Evolutionary conservation across 2,797 vertebrate genomes (phyloP).

Genomic region (Gastrophryne carolinensis): DNA sequence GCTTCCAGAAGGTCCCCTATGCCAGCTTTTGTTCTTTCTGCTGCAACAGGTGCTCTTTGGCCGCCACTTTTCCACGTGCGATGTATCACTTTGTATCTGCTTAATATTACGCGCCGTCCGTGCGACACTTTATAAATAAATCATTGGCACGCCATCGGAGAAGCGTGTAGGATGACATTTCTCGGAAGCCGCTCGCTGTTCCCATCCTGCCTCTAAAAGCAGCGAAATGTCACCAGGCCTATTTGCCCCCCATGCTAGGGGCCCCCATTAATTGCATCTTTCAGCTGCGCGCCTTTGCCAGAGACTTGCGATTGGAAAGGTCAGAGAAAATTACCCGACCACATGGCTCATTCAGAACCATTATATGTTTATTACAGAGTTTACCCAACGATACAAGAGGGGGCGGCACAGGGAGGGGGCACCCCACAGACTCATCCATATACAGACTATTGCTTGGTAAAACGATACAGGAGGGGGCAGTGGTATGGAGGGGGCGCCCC

Average conservation of each 20-base stretch:
- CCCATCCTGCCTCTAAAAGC: not conserved
- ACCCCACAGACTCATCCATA: constrained; percentile 4
- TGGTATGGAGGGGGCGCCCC: too few species aligned
- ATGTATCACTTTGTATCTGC: not conserved
- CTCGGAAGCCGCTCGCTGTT: not conserved
- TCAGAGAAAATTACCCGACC: constrained; percentile 12
- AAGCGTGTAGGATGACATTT: constrained; percentile 4
- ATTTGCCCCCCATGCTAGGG: constrained; percentile 7
- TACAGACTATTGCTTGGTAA: too few species aligned
- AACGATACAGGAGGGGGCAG: too few species aligned
- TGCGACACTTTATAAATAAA: constrained; percentile 8
- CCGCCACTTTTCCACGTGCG: too few species aligned
- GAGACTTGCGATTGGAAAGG: constrained; percentile 25
- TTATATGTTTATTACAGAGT: constrained; percentile 42
- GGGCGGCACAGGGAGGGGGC: constrained; percentile 21
- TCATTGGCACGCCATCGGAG: not conserved
- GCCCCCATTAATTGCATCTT: constrained; percentile 28
- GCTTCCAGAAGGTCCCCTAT: too few species aligned
- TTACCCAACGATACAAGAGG: constrained; percentile 29
- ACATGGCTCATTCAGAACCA: not conserved
- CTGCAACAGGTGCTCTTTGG: too few species aligned
- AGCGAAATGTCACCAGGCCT: constrained; percentile 26
- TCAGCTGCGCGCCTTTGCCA: constrained; percentile 30
- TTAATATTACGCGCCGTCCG: not conserved
- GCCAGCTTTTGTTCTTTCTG: too few species aligned